phyloP scores from a whole-genome alignment of 2,113 vertebrate genomes.

The Microtus ochrogaster region DNA sequence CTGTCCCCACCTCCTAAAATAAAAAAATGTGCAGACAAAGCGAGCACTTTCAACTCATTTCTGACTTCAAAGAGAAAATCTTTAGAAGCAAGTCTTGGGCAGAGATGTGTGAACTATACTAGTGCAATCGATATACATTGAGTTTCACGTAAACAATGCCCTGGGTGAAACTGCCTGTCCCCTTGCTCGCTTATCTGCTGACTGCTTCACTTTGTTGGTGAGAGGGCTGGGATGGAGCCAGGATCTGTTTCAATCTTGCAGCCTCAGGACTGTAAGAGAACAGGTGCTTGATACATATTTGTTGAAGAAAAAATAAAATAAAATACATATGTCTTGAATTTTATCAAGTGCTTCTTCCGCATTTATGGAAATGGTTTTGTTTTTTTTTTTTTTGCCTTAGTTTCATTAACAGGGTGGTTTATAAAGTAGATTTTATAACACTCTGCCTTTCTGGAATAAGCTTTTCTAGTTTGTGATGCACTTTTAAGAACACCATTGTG shows the following conservation, averaged over 20 bases:
- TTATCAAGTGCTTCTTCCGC: conserved; percentile 50
- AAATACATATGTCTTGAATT: conserved; percentile 69
- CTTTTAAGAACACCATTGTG: conserved; percentile 8
- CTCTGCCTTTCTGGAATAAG: conserved; percentile 38
- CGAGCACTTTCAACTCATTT: not conserved
- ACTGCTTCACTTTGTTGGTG: not conserved
- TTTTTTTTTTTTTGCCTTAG: not conserved
- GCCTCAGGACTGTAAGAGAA: not conserved
- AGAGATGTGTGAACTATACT: not conserved
- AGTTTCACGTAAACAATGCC: conserved; percentile 16
- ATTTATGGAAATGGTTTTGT: conserved; percentile 46
- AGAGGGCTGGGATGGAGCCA: not conserved
- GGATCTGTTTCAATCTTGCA: not conserved
- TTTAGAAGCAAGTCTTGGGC: not conserved
- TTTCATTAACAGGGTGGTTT: conserved; percentile 43
- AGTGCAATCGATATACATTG: not conserved
- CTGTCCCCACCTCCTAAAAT: not conserved
- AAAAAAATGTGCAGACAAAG: not conserved
- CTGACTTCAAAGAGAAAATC: conserved; percentile 11
- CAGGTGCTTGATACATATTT: conserved; percentile 68
- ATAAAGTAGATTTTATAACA: conserved; percentile 3
- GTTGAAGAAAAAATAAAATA: conserved; percentile 68
- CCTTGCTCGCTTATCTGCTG: not conserved
- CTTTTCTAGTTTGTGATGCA: not conserved
- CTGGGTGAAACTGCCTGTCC: not conserved